Base-by-base conservation (phyloP, 2,888 invertebrate species). In the Diarsia rubi region DNA sequence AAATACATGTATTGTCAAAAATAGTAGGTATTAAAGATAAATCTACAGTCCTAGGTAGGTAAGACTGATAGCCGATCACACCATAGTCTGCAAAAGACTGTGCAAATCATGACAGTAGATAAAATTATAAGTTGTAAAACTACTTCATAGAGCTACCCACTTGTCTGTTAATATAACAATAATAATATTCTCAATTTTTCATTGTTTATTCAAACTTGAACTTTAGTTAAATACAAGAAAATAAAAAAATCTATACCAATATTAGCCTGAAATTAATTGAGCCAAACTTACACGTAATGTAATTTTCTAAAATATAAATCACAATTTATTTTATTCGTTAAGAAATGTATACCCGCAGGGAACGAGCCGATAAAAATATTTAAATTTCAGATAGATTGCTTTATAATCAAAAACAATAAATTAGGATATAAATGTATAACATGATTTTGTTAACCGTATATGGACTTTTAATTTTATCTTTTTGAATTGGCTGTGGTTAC, bases 361-460 rank as follows among this genome's bases (percentile, higher is more conserved):
- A 24, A 59, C 24, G 19, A 37, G 2, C 11, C 8, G 4, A 67
- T 52, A 63, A 57, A 64, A 69, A 78, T 67, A 74, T 78, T 73
- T n/a, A 68, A 31, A 71, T 79, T 71, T 49, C 3, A 52, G 19
- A 72, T 45, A 31, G 24, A 69, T 72, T 71, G 49, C n/a, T 71
- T 79, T 71, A 27, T 71, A 60, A 75, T 70, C 65, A 16, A 27
- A 31, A 64, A 63, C 2, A 19, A 45, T 45, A 45, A 27, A 54
- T 14, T 21, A 3, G 0, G 27, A 12, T 12, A 3, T 19, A 31
- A 75, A 67, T 68, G 14, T 68, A 47, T 75, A 12, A 42, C 27
- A 47, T 31, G 27, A 4, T 45, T 6, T 37, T 37, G 37, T 37
- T 37, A 5, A 6, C 27, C 27, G 2, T 1, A 16, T 47, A 69